These are phyloP conservation scores for Anoplopoma fimbria DNA, from an alignment of 2,113 vertebrate species.

Conservation along the genomic window DNA sequence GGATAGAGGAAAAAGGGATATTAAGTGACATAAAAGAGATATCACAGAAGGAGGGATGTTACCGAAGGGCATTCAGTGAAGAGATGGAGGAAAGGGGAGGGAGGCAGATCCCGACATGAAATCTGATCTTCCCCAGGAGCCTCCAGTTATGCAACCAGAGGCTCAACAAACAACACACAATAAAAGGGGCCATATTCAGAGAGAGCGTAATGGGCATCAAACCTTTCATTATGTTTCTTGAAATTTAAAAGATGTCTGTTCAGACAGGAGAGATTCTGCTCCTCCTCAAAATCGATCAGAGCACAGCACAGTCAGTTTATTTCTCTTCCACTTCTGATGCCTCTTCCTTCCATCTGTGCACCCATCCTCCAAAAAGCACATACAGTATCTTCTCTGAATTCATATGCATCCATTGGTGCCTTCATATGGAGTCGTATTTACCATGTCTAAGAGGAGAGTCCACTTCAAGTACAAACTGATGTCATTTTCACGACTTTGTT, in stretches of 20 bases:
- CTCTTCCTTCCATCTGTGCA: constrained; percentile 8
- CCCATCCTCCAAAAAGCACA: neutral
- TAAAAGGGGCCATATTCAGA: constrained; percentile 30
- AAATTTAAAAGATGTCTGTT: constrained; percentile 40
- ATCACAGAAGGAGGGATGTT: constrained; percentile 62
- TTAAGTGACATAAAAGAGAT: constrained; percentile 77
- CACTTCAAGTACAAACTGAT: neutral
- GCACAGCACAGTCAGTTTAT: neutral
- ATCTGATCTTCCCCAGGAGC: constrained; percentile 70
- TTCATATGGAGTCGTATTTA: neutral
- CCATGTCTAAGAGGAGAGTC: neutral
- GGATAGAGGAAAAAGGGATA: constrained; percentile 60
- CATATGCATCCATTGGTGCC: neutral
- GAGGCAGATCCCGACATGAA: constrained; percentile 63
- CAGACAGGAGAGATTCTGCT: constrained; percentile 3
- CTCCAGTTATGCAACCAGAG: constrained; percentile 47
- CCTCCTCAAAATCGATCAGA: constrained; percentile 1
- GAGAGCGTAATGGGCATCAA: constrained; percentile 19
- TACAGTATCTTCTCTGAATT: neutral
- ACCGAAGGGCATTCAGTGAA: constrained; percentile 68
- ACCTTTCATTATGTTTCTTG: constrained; percentile 1
- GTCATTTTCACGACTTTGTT: neutral
- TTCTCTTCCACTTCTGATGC: neutral
- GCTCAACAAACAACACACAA: constrained; percentile 68
- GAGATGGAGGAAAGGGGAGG: constrained; percentile 41